Evolutionary conservation across 2,888 invertebrate genomes (phyloP), one percentile per base, ranked within the genome.

Genomic region (Cephonodes hylas): DNA sequence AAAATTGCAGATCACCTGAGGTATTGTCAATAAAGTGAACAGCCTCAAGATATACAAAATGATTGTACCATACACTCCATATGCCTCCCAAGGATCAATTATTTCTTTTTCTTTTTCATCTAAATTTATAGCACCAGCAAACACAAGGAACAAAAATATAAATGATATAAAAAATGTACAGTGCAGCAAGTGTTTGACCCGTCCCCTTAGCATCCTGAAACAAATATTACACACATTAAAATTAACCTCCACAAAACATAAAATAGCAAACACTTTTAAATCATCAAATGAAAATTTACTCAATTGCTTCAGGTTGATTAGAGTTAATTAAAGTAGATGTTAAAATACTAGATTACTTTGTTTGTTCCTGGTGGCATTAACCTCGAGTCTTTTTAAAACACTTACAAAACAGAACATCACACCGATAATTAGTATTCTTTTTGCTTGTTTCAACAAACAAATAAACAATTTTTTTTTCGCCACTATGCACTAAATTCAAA

Each of bases 1-100:
- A 86, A 97, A 97, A 84, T 97, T 97, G 85, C 97, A 97, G 59
- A 98, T 77, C 69, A 97, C 97, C 93, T 98, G 97, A 22, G 98
- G 98, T 81, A 98, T 92, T 61, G 98, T 97, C 61, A 98, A 93
- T 79, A 98, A 94, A 60, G 97, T 96, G 58, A 98, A 91, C 65
- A 96, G 94, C 72, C 98, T 94, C 71, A 98, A 84, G 63, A 96
- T 81, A 84, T 98, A 98, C 67, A 98, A 93, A 67, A 95, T 88
- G 66, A 95, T 83, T 63, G 97, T 94, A 74, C 95, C 95, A 72
- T 96, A 77, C 73, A 95, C 93, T 64, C 98, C 98, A 89, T 98
- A 98, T 72, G 94, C 93, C 73, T 94, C 93, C 96, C 96, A 96
- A 62, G 98, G 97, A 88, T 98, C 96, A 71, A 96, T 93, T 68